Base-by-base conservation (phyloP, 2,888 invertebrate genomes). In the Hedya salicella region DNA sequence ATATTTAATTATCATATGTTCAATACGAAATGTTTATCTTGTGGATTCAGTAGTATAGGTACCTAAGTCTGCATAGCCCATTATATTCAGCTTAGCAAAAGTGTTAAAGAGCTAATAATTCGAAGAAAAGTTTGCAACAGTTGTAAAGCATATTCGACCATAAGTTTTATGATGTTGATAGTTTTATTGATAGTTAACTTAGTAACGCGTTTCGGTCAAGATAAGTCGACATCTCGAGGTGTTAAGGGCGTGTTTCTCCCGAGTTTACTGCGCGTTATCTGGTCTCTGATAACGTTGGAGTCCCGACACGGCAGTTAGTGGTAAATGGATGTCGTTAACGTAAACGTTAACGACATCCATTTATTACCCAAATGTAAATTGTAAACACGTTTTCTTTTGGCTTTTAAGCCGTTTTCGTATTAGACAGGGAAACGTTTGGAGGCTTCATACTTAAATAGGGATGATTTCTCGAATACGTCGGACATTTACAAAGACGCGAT, bases 251-350 rank as follows among this genome's bases (percentile, higher is more conserved):
- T 57, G 56, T 61, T 50, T 49, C 39, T 44, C 50, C 9, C 17
- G 19, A 42, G n/a, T 53, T 68, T 62, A 68, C 46, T 39, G 52
- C 64, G 13, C 13, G 44, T 56, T 62, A 68, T 62, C 68, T 48
- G 17, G 1, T 11, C n/a, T 4, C 25, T 25, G 59, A 66, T 54
- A 54, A 46, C 13, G 49, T 13, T 6, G 25, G 25, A 25, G 11
- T 9, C 16, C 54, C 17, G 63, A 36, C 57, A 44, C 57, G 44
- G 16, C 54, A 42, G 32, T 32, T n/a, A 44, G 16, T 25, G 3
- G 40, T 3, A 14, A 30, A 11, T 42, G 25, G 42, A 6, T 44
- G 25, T 17, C 57, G n/a, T 21, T 21, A 13, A 21, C 21, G n/a
- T n/a, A n/a, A n/a, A n/a, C n/a, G n/a, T 57, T 57, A 46, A 57